Base-by-base conservation (phyloP, 1,140 invertebrate genomes). In the Polypedilum pembai region DNA sequence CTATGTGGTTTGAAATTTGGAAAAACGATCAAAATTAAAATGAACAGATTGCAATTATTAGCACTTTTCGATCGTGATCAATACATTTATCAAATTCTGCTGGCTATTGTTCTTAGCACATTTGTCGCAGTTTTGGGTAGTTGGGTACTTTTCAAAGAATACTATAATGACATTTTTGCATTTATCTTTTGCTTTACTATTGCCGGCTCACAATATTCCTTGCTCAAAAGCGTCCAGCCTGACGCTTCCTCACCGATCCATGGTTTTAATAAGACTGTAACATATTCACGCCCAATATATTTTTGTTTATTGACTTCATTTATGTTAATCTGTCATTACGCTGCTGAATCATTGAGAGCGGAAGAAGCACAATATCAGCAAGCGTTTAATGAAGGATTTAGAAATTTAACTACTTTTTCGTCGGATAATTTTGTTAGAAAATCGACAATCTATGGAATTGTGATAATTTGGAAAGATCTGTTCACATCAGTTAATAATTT, bases 241-340 rank as follows among this genome's bases (percentile, higher is more conserved):
- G 98, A 99, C 84, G 95, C 97, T 0, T 92, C 97, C 0, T 99
- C 96, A 4, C 97, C 98, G 0, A 96, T 96, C 15, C 97, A 99
- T 83, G 97, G 98, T 1, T 99, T 97, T 80, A 99, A 99, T 83
- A 90, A 94, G 77, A 90, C 98, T 74, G 94, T 98, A 21, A 91
- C 95, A 33, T 98, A 96, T 78, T 93, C 91, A 0, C 87, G 97
- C 75, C 94, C 98, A 12, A 91, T 98, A 18, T 99, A 99, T 81
- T 99, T 98, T 81, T 95, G 94, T 79, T 76, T 98, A 17, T 94
- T 92, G 80, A 90, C 91, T 41, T 86, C 88, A 0, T 33, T 82
- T n/a, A 24, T 82, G 41, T 24, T 82, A 10, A 74, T 82, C 0
- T 75, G 77, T 10, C 78, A 80, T 76, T 80, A 76, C 73, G 81